Conservation (phyloP, 2,888 invertebrate genomes). For the Trileptium ribeirensis region DNA sequence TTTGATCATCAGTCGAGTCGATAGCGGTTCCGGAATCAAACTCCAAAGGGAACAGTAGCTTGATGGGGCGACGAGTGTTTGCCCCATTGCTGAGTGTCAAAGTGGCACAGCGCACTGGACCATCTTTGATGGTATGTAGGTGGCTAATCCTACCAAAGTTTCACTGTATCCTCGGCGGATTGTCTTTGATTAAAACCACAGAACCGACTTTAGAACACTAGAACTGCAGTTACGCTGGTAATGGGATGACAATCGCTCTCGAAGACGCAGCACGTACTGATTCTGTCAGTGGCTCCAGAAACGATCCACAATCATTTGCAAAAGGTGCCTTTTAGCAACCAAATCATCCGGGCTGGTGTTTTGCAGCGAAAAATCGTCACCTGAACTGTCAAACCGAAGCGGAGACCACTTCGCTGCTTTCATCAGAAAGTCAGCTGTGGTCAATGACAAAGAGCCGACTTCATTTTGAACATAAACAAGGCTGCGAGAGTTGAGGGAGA, state of each 20-base stretch:
- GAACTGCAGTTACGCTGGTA: neutral
- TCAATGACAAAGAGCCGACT: neutral
- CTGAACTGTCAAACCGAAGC: too few relatives aligned
- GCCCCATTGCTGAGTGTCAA: neutral
- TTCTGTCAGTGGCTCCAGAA: neutral
- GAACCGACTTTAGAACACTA: neutral
- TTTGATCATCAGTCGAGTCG: too few relatives aligned
- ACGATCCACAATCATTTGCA: neutral
- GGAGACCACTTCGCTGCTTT: neutral
- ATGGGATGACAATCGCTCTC: neutral
- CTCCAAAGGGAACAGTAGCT: neutral
- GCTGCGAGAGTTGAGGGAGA: neutral
- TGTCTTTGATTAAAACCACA: neutral
- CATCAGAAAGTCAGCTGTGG: neutral
- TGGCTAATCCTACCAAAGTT: neutral
- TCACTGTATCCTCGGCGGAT: neutral
- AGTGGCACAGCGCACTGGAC: neutral
- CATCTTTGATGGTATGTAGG: neutral
- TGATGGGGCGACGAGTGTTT: neutral
- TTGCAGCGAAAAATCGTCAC: neutral
- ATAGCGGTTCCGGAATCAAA: neutral
- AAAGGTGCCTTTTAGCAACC: neutral
- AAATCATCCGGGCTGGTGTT: neutral
- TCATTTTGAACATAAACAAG: neutral
- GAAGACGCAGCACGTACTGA: neutral